A percentile compares a stretch with the other conserved stretches of the same genome.
Evolutionary conservation across 92 coral and sea anemone genomes (phyloP).

Genomic region (Metridium senile): DNA sequence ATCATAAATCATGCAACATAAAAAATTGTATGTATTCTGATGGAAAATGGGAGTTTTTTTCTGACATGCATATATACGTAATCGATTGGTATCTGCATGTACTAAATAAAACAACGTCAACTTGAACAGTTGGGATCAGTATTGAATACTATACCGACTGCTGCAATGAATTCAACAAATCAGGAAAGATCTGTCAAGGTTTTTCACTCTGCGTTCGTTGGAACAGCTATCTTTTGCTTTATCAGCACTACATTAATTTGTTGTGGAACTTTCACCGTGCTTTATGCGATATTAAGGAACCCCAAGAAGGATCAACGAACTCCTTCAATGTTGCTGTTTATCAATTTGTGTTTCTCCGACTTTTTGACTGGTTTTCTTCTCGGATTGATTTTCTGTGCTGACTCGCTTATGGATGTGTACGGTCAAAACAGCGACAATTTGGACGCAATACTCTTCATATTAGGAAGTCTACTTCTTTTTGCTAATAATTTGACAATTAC

Average conservation of each 20-base stretch:
- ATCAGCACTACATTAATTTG: slow-evolving; percentile 1
- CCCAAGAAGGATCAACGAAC: slow-evolving; percentile 6
- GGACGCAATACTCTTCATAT: slow-evolving; percentile 11
- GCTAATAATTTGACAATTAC: slow-evolving; percentile 44
- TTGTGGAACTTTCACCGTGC: slow-evolving; percentile 10
- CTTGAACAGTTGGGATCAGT: no score
- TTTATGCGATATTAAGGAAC: slow-evolving; percentile 9
- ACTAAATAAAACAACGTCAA: no score
- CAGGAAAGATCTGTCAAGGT: background rate
- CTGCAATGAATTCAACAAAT: slow-evolving; percentile 1
- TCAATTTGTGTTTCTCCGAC: slow-evolving; percentile 10
- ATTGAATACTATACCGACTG: no score
- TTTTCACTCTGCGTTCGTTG: slow-evolving; percentile 18
- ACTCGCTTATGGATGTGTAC: slow-evolving; percentile 19
- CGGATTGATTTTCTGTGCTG: background rate
- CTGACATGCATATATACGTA: no score
- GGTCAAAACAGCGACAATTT: slow-evolving; percentile 19
- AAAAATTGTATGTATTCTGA: no score
- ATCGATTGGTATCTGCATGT: no score
- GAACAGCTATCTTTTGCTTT: slow-evolving; percentile 13
- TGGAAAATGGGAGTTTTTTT: no score
- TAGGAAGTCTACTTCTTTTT: slow-evolving; percentile 32
- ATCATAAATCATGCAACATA: no score
- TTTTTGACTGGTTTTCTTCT: slow-evolving; percentile 19
- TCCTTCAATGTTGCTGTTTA: slow-evolving; percentile 19